Percentiles rank a stretch among this genome's conserved stretches.
These are phyloP conservation scores for Drosophila antonietae DNA, from an alignment of 2,888 invertebrate genomes.

Conservation along the genomic window DNA sequence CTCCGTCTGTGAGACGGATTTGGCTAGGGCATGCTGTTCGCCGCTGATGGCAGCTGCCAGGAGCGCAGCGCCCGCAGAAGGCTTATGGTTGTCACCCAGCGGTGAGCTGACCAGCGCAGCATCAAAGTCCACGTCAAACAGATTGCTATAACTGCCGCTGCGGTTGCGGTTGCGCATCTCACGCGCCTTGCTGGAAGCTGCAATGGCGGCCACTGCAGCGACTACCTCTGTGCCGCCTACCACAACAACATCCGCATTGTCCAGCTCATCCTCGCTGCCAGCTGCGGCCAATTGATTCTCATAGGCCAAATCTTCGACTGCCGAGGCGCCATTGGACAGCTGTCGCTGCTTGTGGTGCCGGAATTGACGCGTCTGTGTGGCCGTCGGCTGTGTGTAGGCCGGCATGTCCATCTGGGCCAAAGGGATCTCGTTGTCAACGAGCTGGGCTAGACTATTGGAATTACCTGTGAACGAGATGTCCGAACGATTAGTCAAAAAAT, in stretches of 20 bases:
- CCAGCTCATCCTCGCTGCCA: slow-evolving; percentile 72
- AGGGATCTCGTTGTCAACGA: slow-evolving; percentile 88
- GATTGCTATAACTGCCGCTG: slow-evolving; percentile 84
- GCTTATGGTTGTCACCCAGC: slow-evolving; percentile 37
- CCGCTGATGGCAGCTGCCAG: slow-evolving; percentile 74
- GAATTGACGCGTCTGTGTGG: slow-evolving; percentile 70
- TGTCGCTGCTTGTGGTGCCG: slow-evolving; percentile 81
- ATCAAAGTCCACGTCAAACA: slow-evolving; percentile 83
- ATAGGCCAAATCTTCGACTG: slow-evolving; percentile 46
- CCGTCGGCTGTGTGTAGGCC: slow-evolving; percentile 65
- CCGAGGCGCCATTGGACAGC: slow-evolving; percentile 52
- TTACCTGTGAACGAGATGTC: slow-evolving; percentile 85
- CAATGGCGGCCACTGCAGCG: slow-evolving; percentile 83
- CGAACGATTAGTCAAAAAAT: slow-evolving; percentile 44
- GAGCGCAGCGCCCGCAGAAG: slow-evolving; percentile 67
- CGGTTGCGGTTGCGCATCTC: slow-evolving; percentile 81
- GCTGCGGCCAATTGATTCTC: slow-evolving; percentile 69
- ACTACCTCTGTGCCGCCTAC: slow-evolving; percentile 82
- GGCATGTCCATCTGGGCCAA: slow-evolving; percentile 85
- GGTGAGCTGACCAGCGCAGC: slow-evolving; percentile 51
- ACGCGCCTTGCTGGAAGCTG: slow-evolving; percentile 80
- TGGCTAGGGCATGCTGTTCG: slow-evolving; percentile 56
- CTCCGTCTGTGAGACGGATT: slow-evolving; percentile 82
- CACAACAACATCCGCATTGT: slow-evolving; percentile 77
- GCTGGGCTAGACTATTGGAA: slow-evolving; percentile 88